A percentile compares a stretch with the other conserved stretches of the same genome.
Conservation (phyloP, 2,797 vertebrate species). For the Phrynocephalus guinanensis region DNA sequence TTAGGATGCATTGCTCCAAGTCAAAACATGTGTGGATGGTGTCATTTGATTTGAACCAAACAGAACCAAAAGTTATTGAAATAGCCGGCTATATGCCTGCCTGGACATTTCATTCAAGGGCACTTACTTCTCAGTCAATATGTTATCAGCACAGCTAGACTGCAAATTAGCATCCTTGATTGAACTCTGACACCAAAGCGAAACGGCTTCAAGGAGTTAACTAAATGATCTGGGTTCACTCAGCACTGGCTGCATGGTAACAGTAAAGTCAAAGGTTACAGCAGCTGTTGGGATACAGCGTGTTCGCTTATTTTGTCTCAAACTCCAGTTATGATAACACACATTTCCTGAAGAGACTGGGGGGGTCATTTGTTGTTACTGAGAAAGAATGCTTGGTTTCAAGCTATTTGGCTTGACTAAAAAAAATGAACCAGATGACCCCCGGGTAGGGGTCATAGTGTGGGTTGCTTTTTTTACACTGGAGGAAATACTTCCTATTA, state of each 20-base stretch:
- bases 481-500: neutral
- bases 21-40: too few species aligned
- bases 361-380: neutral
- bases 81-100: too few species aligned
- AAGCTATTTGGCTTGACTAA: neutral
- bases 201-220: constrained; percentile 35
- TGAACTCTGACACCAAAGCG: constrained; percentile 12
- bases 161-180: neutral
- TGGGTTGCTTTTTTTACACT: neutral
- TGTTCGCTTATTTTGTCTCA: constrained; percentile 25
- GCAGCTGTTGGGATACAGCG: constrained; percentile 27
- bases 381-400: constrained; percentile 42
- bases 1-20: too few species aligned
- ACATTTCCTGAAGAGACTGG: neutral
- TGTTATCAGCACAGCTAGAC: neutral
- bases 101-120: neutral
- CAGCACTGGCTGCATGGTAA: constrained; percentile 45
- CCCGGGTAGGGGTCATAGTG: neutral
- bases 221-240: constrained; percentile 11
- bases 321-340: neutral
- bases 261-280: constrained; percentile 39
- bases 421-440: neutral
- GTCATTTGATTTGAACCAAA: too few species aligned
- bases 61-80: too few species aligned
- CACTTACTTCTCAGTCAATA: neutral